A percentile compares a stretch with the other conserved stretches of the same genome.
Evolutionary conservation across 2,888 invertebrate species (phyloP).

Genomic region (Gortyna flavago): DNA sequence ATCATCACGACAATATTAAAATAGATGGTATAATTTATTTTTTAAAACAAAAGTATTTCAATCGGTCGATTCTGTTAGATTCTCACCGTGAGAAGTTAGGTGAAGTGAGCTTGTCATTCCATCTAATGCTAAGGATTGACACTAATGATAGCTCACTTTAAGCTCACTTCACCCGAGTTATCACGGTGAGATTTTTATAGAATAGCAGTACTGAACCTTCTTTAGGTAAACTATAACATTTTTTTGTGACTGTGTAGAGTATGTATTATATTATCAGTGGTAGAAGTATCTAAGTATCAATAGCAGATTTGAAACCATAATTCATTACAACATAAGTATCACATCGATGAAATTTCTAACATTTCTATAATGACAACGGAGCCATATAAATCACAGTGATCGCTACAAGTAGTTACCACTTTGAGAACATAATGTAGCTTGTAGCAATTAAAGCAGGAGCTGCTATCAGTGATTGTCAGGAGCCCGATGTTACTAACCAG

Average conservation of each 20-base stretch:
- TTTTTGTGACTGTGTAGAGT: background rate
- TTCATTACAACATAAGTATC: background rate
- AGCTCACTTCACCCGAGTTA: too few species aligned
- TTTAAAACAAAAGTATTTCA: background rate
- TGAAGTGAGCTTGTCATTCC: too few species aligned
- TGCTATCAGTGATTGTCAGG: constrained; percentile 85
- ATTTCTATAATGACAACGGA: constrained; percentile 43
- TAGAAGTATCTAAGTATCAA: background rate
- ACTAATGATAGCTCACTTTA: too few species aligned
- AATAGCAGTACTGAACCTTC: too few species aligned
- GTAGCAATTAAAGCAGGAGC: constrained; percentile 73
- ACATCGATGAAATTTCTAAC: constrained; percentile 30
- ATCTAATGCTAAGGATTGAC: too few species aligned
- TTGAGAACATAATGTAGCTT: constrained; percentile 64
- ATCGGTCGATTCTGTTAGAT: too few species aligned
- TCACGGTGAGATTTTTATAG: too few species aligned
- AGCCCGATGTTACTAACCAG: constrained; percentile 86
- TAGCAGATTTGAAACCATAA: background rate
- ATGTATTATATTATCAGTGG: too few species aligned
- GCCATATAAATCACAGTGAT: constrained; percentile 69
- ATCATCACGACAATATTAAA: background rate
- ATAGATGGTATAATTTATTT: background rate
- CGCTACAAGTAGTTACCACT: constrained; percentile 68
- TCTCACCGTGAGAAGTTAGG: too few species aligned
- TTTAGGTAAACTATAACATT: background rate